Percentiles rank a stretch among this genome's conserved stretches.
phyloP scores from a whole-genome alignment of 2,113 vertebrate species.

The Narcine bancroftii region DNA sequence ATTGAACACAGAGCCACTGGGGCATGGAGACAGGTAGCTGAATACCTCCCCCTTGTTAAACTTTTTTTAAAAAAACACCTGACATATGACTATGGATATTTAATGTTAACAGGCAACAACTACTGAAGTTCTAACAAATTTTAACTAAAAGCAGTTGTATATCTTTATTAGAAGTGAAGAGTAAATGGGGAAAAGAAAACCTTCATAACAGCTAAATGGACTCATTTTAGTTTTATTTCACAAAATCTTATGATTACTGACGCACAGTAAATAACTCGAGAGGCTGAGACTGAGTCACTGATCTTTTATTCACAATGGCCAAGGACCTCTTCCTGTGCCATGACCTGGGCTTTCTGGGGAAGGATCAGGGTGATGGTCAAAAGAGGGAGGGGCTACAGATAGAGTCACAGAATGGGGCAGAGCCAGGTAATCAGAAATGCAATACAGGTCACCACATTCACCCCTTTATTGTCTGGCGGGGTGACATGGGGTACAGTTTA shows the following conservation, averaged over 20 bases:
- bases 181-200: neutral
- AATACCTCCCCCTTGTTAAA: neutral
- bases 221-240: neutral
- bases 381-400: too few species aligned
- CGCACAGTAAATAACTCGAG: too few species aligned
- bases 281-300: too few species aligned
- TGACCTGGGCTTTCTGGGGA: too few species aligned
- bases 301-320: too few species aligned
- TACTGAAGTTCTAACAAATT: neutral
- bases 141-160: neutral
- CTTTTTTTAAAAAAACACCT: constrained; percentile 26
- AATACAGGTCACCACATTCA: too few species aligned
- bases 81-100: neutral
- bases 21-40: constrained; percentile 31
- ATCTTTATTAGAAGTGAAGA: neutral
- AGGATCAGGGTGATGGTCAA: too few species aligned
- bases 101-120: neutral
- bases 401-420: too few species aligned
- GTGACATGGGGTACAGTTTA: too few species aligned
- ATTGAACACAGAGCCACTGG: neutral
- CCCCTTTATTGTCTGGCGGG: too few species aligned
- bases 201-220: neutral
- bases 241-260: neutral
- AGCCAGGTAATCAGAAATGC: too few species aligned
- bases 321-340: too few species aligned